Evolutionary conservation across 2,113 vertebrate species (phyloP).

Genomic region (Heptranchias perlo): DNA sequence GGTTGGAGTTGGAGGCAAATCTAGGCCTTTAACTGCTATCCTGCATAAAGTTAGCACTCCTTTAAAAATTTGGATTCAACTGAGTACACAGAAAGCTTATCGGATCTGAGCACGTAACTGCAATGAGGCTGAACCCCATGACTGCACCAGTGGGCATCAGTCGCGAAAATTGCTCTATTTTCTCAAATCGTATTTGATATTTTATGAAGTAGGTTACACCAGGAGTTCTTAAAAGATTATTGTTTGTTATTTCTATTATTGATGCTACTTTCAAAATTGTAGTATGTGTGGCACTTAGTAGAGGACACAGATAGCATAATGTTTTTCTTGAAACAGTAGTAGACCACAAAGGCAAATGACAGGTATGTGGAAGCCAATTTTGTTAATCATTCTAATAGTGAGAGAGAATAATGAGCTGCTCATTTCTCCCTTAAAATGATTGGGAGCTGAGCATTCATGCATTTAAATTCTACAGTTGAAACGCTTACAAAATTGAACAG

Average conservation of each 20-base stretch:
- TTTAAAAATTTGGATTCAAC: conserved; percentile 9
- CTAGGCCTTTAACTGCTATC: neutral
- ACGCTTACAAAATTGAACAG: neutral
- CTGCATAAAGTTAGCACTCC: neutral
- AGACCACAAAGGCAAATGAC: neutral
- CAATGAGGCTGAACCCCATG: neutral
- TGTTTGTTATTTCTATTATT: neutral
- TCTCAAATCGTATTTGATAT: neutral
- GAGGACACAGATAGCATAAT: neutral
- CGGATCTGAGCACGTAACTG: neutral
- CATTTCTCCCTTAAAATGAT: neutral
- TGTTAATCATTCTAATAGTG: neutral
- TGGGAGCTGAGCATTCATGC: neutral
- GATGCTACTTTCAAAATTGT: neutral
- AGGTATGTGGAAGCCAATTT: neutral
- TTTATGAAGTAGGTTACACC: neutral
- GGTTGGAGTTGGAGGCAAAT: neutral
- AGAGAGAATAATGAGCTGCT: neutral
- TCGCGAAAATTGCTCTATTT: neutral
- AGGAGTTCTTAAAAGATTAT: neutral
- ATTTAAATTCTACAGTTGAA: neutral
- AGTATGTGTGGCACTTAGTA: neutral
- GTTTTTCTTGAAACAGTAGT: neutral
- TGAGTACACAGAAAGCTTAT: neutral
- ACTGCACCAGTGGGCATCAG: neutral